Base-by-base conservation (phyloP, 2,113 vertebrate genomes). In the Ictidomys tridecemlineatus region DNA sequence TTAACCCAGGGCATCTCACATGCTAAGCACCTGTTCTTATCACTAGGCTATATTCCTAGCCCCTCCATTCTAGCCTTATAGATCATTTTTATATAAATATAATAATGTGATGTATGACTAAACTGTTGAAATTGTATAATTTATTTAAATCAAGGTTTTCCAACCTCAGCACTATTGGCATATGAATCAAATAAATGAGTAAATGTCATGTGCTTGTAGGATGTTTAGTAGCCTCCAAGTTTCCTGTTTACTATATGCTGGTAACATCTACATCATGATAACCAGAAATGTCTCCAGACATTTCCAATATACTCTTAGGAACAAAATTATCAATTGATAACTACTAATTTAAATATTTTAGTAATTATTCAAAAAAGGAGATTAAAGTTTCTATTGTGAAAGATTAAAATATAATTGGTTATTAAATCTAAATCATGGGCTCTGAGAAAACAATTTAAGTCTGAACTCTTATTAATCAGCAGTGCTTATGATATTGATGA, bases 401-500 rank as follows among this genome's bases (percentile, higher is more conserved):
- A 39, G 70, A 85, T n/a, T 53, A 16, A 83, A n/a, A 30, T 83
- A 48, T 65, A 91, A 56, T 84, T n/a, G n/a, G n/a, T 28, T 95
- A 95, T 96, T 82, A 37, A 77, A 17, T 84, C 37, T 92, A 92
- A 93, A 45, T 94, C 85, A 84, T 53, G 14, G 63, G 20, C 28
- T 89, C 70, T 56, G n/a, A 65, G 32, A 69, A 88, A 91, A 39
- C 76, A 85, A 30, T 89, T 95, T 82, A 91, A 73, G 73, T 95
- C 51, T 88, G 2, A 92, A 56, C 32, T 86, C n/a, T 93, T 84
- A 93, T 61, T 96, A 93, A 88, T 10, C 63, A 89, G 63, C 96
- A 87, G 93, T 96, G 37, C 48, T 87, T 93, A 86, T 76, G 91
- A 85, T 89, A 56, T 51, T 83, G 53, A 90, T 92, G 84, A 85